Percentiles rank a stretch among this genome's conserved stretches.
phyloP scores from a whole-genome alignment of 2,888 invertebrate species.

The Conistra vaccinii region DNA sequence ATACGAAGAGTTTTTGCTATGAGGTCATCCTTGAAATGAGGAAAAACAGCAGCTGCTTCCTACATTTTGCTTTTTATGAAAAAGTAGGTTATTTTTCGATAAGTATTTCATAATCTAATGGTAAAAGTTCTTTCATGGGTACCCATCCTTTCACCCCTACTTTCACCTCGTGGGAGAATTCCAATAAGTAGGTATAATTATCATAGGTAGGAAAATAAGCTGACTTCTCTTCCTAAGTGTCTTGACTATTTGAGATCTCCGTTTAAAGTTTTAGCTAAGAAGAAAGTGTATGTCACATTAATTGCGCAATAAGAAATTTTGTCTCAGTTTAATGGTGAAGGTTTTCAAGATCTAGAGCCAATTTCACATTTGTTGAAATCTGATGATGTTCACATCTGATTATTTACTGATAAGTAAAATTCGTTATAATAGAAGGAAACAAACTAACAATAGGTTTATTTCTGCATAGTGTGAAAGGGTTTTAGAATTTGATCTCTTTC shows the following conservation, averaged over 20 bases:
- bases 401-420: neutral
- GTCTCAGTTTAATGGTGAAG: neutral
- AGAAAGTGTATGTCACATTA: neutral
- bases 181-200: neutral
- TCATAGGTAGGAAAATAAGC: neutral
- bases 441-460: neutral
- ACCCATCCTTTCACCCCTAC: neutral
- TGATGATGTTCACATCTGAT: neutral
- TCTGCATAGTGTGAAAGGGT: neutral
- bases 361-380: neutral
- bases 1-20: slow-evolving; percentile 5
- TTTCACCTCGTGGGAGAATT: neutral
- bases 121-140: neutral
- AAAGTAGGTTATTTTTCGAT: neutral
- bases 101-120: slow-evolving; percentile 9
- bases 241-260: neutral
- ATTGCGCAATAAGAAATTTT: neutral
- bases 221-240: neutral
- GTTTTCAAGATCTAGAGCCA: neutral
- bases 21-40: neutral
- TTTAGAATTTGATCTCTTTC: neutral
- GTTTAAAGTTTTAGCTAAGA: neutral
- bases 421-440: neutral
- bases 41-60: neutral
- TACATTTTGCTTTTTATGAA: neutral